Conservation (phyloP, 1,140 invertebrate species). For the Batillaria attramentaria region DNA sequence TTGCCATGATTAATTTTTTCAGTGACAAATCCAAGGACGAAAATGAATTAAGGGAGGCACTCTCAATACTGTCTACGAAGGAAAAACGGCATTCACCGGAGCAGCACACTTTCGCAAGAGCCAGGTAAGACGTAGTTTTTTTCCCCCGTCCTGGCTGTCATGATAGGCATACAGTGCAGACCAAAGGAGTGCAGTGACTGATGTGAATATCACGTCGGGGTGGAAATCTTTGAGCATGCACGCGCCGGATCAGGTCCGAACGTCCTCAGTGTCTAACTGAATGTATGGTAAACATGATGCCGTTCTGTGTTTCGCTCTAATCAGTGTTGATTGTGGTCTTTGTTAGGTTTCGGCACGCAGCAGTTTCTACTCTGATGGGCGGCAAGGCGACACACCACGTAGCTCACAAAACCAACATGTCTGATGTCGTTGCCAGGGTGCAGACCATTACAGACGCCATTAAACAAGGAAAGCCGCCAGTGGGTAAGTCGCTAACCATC, state of each 20-base stretch:
- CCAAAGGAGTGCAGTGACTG: not conserved
- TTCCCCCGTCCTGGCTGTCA: no score
- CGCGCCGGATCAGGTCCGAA: not conserved
- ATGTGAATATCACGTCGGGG: no score
- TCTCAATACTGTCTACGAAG: no score
- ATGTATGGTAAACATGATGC: not conserved
- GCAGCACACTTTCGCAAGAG: no score
- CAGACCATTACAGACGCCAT: slow-evolving; percentile 46
- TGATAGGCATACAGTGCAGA: not conserved
- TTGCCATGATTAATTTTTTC: no score
- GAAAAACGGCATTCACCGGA: no score
- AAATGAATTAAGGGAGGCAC: no score
- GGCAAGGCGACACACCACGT: slow-evolving; percentile 42
- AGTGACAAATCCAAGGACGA: no score
- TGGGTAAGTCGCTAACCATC: slow-evolving; percentile 38
- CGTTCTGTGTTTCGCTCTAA: slow-evolving; percentile 18
- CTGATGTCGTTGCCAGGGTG: slow-evolving; percentile 57
- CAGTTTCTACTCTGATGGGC: slow-evolving; percentile 60
- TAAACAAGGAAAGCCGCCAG: slow-evolving; percentile 54
- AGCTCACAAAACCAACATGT: slow-evolving; percentile 38
- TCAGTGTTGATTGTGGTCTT: slow-evolving; percentile 7
- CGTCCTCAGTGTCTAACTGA: not conserved
- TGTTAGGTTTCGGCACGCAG: slow-evolving; percentile 66
- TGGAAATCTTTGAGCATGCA: not conserved
- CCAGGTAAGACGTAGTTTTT: no score